These are phyloP conservation scores for Drosophila seclusa DNA, from an alignment of 2,888 invertebrate genomes.

Conservation along the genomic window DNA sequence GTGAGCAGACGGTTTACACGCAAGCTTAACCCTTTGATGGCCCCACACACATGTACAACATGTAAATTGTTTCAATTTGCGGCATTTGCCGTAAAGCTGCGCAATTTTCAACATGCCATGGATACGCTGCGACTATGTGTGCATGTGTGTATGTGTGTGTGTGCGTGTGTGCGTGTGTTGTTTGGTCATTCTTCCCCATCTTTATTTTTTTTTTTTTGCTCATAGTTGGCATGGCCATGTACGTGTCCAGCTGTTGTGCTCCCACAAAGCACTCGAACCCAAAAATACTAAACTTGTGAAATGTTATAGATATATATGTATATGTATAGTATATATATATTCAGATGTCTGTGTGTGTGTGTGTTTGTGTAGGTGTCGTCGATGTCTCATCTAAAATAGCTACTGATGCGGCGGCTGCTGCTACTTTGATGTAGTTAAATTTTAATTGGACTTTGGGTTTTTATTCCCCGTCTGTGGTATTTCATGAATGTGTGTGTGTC, in stretches of 20 bases:
- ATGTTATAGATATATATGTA: conserved; percentile 59
- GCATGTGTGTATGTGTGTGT: conserved; percentile 9
- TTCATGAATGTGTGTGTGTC: conserved; percentile 48
- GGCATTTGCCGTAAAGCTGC: conserved; percentile 80
- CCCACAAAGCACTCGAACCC: conserved; percentile 56
- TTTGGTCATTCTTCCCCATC: conserved; percentile 20
- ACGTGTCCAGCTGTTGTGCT: conserved; percentile 73
- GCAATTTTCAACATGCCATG: conserved; percentile 77
- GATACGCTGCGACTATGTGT: conserved; percentile 49
- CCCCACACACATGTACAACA: conserved; percentile 75
- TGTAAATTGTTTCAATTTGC: conserved; percentile 82
- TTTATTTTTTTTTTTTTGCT: conserved; percentile 12
- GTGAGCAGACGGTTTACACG: conserved; percentile 63
- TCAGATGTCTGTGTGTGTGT: conserved; percentile 2
- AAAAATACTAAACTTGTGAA: conserved; percentile 77
- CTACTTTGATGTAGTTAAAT: conserved; percentile 82
- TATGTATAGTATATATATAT: conserved; percentile 2
- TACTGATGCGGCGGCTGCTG: conserved; percentile 64
- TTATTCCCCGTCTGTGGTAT: conserved; percentile 70
- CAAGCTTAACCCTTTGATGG: conserved; percentile 78
- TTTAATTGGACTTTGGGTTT: conserved; percentile 82
- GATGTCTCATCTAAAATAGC: conserved; percentile 64
- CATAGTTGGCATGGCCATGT: conserved; percentile 68
- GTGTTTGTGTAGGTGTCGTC: conserved; percentile 38
- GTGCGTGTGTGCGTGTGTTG: conserved; percentile 21